Conservation (phyloP, 2,797 vertebrate genomes). For the Lates japonicus region DNA sequence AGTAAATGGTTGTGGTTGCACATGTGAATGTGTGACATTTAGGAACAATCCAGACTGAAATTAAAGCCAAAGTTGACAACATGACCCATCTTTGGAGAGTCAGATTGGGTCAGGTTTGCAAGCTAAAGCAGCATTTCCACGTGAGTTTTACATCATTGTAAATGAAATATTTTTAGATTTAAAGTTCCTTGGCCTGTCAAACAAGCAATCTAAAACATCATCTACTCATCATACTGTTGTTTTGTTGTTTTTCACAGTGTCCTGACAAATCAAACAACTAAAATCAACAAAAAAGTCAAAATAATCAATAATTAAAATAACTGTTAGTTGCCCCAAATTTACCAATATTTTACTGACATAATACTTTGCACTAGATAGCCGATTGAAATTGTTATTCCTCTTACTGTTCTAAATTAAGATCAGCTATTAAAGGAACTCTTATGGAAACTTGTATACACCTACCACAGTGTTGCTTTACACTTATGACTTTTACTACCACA, state of each 20-base stretch:
- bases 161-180: background rate
- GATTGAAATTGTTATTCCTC: background rate
- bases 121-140: too few relatives aligned
- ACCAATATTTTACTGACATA: background rate
- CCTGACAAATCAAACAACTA: background rate
- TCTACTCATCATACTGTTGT: too few relatives aligned
- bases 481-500: accelerated
- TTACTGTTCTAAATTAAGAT: background rate
- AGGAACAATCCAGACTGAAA: background rate
- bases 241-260: background rate
- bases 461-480: background rate
- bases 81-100: too few relatives aligned
- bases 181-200: too few relatives aligned
- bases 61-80: background rate
- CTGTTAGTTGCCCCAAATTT: background rate
- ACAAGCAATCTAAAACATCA: background rate
- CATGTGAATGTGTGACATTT: background rate
- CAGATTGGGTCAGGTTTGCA: too few relatives aligned
- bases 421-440: background rate
- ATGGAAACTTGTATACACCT: background rate
- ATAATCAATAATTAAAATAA: background rate
- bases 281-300: background rate
- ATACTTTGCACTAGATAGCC: background rate
- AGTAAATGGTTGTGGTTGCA: background rate
- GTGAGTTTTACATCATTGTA: background rate